Evolutionary conservation across 2,888 invertebrate species (phyloP).

Genomic region (Bhutanitis thaidina): DNA sequence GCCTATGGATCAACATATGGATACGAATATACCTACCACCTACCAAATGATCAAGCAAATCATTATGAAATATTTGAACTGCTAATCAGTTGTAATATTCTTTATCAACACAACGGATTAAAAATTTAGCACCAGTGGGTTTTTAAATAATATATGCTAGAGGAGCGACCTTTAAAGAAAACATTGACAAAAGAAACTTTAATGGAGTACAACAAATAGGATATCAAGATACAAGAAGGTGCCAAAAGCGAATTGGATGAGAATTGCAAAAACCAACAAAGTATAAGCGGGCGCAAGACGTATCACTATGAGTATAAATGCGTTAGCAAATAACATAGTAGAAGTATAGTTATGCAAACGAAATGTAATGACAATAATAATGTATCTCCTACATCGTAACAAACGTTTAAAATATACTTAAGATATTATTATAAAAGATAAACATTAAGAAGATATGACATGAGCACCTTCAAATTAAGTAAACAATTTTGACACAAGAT

Average conservation of each 20-base stretch:
- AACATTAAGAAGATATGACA: conserved; percentile 1
- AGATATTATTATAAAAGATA: background rate
- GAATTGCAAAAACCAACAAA: conserved; percentile 56
- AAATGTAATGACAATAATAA: conserved; percentile 12
- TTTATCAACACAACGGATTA: background rate
- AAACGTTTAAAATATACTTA: conserved; percentile 9
- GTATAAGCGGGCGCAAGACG: conserved; percentile 23
- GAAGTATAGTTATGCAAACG: conserved; percentile 26
- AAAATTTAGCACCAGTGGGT: background rate
- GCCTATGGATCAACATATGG: too few species aligned
- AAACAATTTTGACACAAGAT: conserved; percentile 14
- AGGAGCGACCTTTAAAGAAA: conserved; percentile 20
- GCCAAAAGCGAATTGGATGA: conserved; percentile 56
- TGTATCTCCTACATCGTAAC: conserved; percentile 6
- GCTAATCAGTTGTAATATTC: background rate
- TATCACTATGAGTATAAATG: conserved; percentile 23
- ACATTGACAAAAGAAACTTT: conserved; percentile 21
- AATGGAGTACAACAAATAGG: conserved; percentile 30
- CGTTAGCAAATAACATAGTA: conserved; percentile 31
- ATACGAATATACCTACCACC: too few species aligned
- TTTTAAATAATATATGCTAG: conserved; percentile 16
- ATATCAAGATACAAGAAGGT: conserved; percentile 39
- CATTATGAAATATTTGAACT: background rate
- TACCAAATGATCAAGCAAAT: too few species aligned
- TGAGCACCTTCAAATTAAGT: conserved; percentile 14